Conservation (phyloP, 2,888 invertebrate species). For the Listrodromus nycthemerus region DNA sequence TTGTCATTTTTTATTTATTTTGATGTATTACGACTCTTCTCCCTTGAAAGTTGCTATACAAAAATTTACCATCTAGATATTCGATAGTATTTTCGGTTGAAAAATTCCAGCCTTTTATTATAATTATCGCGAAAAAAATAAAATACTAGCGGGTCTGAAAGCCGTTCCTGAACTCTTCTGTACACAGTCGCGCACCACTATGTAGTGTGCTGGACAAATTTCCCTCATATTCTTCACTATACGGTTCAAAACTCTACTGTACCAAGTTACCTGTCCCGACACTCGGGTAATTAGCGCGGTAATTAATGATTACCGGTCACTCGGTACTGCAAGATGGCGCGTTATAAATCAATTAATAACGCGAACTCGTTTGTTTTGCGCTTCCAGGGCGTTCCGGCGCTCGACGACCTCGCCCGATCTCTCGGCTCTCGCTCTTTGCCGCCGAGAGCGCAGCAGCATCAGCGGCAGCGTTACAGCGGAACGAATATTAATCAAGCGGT, state of each 20-base stretch:
- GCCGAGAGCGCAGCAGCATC: conserved; percentile 21
- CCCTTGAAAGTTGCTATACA: no score
- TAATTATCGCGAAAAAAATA: not conserved
- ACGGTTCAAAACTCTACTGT: conserved; percentile 40
- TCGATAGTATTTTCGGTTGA: no score
- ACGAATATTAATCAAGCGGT: conserved; percentile 74
- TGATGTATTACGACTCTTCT: no score
- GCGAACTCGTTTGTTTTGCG: conserved; percentile 72
- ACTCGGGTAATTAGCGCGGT: conserved; percentile 73
- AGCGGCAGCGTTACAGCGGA: conserved; percentile 37
- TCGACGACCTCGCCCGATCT: conserved; percentile 24
- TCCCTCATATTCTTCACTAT: conserved; percentile 28
- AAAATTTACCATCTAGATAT: no score
- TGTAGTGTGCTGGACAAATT: conserved; percentile 11
- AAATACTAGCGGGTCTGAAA: not conserved
- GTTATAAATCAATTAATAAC: conserved; percentile 77
- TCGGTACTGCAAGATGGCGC: conserved; percentile 73
- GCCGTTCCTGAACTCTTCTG: not conserved
- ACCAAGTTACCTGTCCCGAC: conserved; percentile 68
- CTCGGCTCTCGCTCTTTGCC: conserved; percentile 36
- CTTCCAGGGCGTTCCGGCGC: conserved; percentile 51
- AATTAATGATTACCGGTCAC: conserved; percentile 76
- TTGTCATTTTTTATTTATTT: no score
- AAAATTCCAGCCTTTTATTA: no score
- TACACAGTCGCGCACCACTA: conserved; percentile 3